These are phyloP conservation scores for Dendrocincla fuliginosa DNA, from an alignment of 2,797 vertebrate species.

Conservation along the genomic window DNA sequence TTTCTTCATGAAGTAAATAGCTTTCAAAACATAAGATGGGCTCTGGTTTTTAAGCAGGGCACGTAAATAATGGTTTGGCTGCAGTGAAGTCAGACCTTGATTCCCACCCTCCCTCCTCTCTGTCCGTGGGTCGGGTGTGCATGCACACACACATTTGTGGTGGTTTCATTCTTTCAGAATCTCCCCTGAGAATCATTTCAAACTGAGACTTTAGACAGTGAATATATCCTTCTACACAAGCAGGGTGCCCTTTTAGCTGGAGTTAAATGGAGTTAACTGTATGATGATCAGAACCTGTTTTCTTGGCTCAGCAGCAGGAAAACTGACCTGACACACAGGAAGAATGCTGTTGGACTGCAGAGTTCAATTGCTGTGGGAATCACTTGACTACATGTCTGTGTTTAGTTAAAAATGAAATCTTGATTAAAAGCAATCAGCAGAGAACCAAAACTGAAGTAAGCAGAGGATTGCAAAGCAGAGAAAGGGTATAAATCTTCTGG, in stretches of 20 bases:
- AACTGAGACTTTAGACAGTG: neutral
- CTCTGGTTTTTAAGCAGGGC: neutral
- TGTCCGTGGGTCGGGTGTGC: neutral
- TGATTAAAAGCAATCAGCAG: neutral
- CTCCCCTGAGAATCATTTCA: neutral
- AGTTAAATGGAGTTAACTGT: neutral
- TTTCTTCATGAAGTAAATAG: neutral
- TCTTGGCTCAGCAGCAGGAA: neutral
- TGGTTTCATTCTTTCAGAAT: neutral
- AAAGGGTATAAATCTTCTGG: neutral
- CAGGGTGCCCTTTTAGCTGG: neutral
- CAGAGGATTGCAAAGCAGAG: neutral
- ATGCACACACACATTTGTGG: fast-evolving
- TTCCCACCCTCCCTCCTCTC: neutral
- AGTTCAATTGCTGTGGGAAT: neutral
- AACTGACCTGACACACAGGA: neutral
- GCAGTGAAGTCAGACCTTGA: neutral
- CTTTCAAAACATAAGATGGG: neutral
- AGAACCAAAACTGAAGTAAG: neutral
- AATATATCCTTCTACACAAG: neutral
- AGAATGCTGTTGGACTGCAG: neutral
- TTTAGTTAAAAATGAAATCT: neutral
- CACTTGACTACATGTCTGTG: neutral
- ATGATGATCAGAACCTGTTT: neutral
- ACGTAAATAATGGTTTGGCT: neutral